phyloP scores from a whole-genome alignment of 1,140 invertebrate species.

The Sitobion miscanthi region DNA sequence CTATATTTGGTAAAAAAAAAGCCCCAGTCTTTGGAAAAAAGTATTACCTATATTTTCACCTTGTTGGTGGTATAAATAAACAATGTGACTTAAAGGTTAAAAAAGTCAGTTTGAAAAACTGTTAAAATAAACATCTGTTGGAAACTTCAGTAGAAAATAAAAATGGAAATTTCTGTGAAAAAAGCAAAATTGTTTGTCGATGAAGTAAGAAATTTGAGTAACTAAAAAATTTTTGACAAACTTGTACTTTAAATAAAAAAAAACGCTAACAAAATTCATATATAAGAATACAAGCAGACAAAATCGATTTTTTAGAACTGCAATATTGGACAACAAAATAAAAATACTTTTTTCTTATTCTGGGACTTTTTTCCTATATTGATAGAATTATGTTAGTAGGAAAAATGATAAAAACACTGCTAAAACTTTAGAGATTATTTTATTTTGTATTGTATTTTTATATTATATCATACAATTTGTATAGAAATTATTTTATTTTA shows the following conservation, averaged over 20 bases:
- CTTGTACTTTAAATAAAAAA: too few relatives aligned
- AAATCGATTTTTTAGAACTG: too few relatives aligned
- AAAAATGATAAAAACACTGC: not conserved
- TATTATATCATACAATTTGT: conserved; percentile 2
- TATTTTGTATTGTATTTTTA: not conserved
- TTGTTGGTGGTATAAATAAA: not conserved
- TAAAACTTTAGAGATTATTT: not conserved
- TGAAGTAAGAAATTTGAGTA: too few relatives aligned
- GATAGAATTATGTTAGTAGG: not conserved
- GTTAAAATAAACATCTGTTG: too few relatives aligned
- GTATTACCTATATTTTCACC: not conserved
- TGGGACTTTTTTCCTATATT: not conserved
- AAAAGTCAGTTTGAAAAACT: too few relatives aligned
- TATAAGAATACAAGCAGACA: too few relatives aligned
- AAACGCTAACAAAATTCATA: too few relatives aligned
- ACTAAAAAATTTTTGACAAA: too few relatives aligned
- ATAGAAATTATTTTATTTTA: conserved; percentile 14
- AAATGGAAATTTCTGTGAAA: not conserved
- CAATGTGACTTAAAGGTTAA: not conserved
- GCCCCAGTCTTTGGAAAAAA: not conserved
- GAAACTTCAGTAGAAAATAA: not conserved
- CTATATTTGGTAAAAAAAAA: not conserved
- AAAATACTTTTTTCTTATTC: too few relatives aligned
- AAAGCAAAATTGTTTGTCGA: not conserved
- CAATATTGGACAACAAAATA: too few relatives aligned